Conservation (phyloP, 2,797 vertebrate genomes). For the Acrossocheilus wenchowensis region DNA sequence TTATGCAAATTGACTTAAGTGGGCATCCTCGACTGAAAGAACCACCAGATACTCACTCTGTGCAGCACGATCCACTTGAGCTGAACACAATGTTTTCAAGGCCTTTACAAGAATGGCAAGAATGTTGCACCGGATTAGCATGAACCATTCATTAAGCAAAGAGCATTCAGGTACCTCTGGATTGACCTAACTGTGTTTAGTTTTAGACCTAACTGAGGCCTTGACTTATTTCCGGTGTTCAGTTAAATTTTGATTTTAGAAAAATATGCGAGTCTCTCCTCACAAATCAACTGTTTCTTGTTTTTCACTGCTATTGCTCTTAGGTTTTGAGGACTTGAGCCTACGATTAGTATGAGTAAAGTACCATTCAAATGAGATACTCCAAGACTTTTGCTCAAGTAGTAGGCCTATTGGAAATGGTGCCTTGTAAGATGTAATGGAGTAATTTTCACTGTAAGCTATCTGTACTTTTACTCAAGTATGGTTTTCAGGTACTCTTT, state of each 20-base stretch:
- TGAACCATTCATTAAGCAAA: background rate
- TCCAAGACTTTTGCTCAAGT: background rate
- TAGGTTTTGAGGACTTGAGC: background rate
- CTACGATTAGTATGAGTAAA: background rate
- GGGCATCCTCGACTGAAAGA: background rate
- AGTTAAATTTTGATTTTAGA: too few relatives aligned
- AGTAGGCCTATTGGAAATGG: background rate
- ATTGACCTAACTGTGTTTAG: background rate
- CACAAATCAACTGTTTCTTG: background rate
- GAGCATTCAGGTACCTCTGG: background rate
- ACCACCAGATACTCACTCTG: background rate
- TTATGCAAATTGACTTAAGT: background rate
- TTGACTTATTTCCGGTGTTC: too few relatives aligned
- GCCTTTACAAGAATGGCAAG: background rate
- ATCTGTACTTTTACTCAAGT: background rate
- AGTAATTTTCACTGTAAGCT: background rate
- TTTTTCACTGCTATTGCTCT: background rate
- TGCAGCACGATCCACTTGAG: background rate
- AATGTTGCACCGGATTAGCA: background rate
- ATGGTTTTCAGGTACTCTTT: background rate
- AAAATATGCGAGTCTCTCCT: too few relatives aligned
- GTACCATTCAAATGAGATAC: background rate
- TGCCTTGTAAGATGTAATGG: background rate
- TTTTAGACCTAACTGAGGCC: background rate
- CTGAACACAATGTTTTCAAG: background rate